Conservation (phyloP, 2,113 vertebrate species). For the Marcusenius ussheri region DNA sequence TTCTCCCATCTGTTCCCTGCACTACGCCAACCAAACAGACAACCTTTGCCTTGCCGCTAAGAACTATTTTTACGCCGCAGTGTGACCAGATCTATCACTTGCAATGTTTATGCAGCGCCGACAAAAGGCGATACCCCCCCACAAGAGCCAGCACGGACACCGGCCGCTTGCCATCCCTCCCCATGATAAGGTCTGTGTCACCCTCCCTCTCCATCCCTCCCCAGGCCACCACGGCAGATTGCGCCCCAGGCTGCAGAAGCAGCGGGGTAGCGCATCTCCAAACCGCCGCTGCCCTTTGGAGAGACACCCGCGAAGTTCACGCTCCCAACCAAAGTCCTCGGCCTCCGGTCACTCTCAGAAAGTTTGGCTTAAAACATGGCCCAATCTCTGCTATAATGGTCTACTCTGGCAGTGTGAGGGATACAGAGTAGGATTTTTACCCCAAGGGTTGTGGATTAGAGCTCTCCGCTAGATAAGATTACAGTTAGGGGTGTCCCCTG, state of each 20-base stretch:
- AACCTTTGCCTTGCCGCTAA: not conserved
- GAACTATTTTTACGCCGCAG: constrained; percentile 8
- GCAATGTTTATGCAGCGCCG: constrained; percentile 43
- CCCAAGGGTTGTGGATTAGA: not conserved
- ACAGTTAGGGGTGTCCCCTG: not conserved
- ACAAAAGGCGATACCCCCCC: constrained; percentile 42
- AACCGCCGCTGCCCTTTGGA: not conserved
- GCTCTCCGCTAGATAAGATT: not conserved
- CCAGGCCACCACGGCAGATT: not conserved
- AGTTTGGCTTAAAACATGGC: not conserved
- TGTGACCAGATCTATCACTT: constrained; percentile 28
- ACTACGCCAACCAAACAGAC: not conserved
- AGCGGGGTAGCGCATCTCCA: not conserved
- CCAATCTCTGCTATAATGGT: not conserved
- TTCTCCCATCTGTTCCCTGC: not conserved
- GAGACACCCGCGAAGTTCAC: not conserved
- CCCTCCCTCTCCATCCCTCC: not conserved
- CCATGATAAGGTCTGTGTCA: constrained; percentile 30
- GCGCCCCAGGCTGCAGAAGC: not conserved
- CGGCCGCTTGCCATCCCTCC: not conserved
- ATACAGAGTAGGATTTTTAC: not conserved
- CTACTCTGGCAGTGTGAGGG: not conserved
- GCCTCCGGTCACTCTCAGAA: not conserved
- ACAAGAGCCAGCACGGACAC: constrained; percentile 39
- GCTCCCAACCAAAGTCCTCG: not conserved